These are phyloP conservation scores for Aurelia sp. DNA, from an alignment of 30 jellyfish, hydroid and myxozoan species.

Conservation along the genomic window DNA sequence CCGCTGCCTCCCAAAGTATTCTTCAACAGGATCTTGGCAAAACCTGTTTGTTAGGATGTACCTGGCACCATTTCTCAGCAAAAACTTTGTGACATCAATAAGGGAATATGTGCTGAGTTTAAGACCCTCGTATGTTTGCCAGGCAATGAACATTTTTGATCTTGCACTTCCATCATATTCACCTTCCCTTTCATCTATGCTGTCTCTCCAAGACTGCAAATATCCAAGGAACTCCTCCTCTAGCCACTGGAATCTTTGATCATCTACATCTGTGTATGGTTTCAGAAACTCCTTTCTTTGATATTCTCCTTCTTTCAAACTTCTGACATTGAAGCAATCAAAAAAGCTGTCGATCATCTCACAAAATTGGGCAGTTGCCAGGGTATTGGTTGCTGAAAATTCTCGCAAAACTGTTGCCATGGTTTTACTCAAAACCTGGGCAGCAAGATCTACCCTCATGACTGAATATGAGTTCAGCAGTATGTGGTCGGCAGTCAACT, in stretches of 20 bases:
- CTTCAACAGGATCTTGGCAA: background rate
- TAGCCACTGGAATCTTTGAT: conserved; percentile 13
- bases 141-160: conserved; percentile 29
- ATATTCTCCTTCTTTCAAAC: conserved; percentile 3
- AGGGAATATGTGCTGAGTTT: background rate
- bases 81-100: background rate
- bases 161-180: background rate
- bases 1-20: conserved; percentile 17
- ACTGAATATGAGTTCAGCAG: too few species aligned
- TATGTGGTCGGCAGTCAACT: too few species aligned
- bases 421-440: too few species aligned
- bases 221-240: conserved; percentile 11
- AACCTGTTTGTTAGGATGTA: background rate
- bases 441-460: too few species aligned
- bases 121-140: conserved; percentile 34
- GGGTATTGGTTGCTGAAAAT: background rate
- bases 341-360: conserved; percentile 7
- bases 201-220: conserved; percentile 9
- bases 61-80: conserved; percentile 1
- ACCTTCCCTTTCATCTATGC: background rate
- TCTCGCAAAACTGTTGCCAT: too few species aligned
- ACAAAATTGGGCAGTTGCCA: conserved; percentile 9
- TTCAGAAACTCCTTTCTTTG: background rate
- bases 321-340: conserved; percentile 21
- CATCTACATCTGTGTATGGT: background rate